Evolutionary conservation across 2,888 invertebrate species (phyloP).

Genomic region (Lasioglossum villosulum): DNA sequence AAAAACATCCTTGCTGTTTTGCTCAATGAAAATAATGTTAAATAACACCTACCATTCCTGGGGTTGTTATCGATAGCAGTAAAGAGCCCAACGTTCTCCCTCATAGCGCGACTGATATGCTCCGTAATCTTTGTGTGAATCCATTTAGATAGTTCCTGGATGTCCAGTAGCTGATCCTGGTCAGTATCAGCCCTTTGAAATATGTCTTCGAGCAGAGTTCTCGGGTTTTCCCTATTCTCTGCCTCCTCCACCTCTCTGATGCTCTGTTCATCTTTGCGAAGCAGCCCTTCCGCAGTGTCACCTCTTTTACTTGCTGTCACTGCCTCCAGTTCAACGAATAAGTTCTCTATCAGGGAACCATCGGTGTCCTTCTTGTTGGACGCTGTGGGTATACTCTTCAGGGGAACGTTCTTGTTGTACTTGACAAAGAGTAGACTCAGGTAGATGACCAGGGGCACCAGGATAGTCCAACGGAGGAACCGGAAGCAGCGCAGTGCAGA

Average conservation of each 20-base stretch:
- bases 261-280: constrained; percentile 58
- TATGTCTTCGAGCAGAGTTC: constrained; percentile 76
- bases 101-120: constrained; percentile 89
- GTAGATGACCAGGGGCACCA: constrained; percentile 79
- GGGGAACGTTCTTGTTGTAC: constrained; percentile 75
- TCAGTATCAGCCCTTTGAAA: constrained; percentile 87
- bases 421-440: constrained; percentile 77
- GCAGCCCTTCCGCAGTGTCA: constrained; percentile 50
- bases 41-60: constrained; percentile 85
- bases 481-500: constrained; percentile 60
- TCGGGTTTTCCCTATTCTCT: constrained; percentile 71
- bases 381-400: constrained; percentile 70
- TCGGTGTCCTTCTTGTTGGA: constrained; percentile 43
- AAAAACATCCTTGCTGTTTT: not conserved
- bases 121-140: constrained; percentile 89
- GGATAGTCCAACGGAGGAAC: constrained; percentile 77
- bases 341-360: constrained; percentile 67
- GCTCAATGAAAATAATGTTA: no score
- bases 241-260: constrained; percentile 58
- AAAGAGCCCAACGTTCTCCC: constrained; percentile 89
- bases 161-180: constrained; percentile 86
- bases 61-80: constrained; percentile 88
- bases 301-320: constrained; percentile 62
- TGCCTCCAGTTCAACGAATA: constrained; percentile 77
- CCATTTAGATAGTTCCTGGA: constrained; percentile 88